Conservation (phyloP, 2,113 vertebrate genomes). For the Paramormyrops kingsleyae region DNA sequence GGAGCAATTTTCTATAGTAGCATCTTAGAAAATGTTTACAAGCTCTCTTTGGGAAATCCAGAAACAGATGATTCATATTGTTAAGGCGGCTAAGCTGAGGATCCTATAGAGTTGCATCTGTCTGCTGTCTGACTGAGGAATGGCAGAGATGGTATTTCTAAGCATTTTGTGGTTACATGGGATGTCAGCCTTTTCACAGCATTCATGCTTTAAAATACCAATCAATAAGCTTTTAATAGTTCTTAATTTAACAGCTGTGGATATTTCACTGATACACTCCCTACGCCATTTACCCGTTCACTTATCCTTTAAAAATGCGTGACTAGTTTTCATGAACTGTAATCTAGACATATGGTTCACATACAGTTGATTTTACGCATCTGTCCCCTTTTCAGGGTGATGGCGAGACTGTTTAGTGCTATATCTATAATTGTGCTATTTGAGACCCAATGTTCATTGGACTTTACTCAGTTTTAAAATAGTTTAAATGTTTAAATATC, state of each 20-base stretch:
- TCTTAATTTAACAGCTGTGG: background rate
- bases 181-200: background rate
- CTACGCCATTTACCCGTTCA: background rate
- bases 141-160: background rate
- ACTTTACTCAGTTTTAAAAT: background rate
- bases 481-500: background rate
- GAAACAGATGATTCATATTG: background rate
- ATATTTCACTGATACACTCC: background rate
- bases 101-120: background rate
- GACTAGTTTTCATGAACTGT: background rate
- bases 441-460: background rate
- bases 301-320: background rate
- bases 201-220: background rate
- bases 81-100: background rate
- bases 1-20: background rate
- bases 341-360: background rate
- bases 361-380: background rate
- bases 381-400: background rate
- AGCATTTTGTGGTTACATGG: background rate
- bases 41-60: background rate
- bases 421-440: background rate
- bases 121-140: background rate
- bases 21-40: background rate
- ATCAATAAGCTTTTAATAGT: background rate
- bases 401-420: background rate